Base-by-base conservation (phyloP, 1,140 invertebrate species). In the Olivierus martensii region DNA sequence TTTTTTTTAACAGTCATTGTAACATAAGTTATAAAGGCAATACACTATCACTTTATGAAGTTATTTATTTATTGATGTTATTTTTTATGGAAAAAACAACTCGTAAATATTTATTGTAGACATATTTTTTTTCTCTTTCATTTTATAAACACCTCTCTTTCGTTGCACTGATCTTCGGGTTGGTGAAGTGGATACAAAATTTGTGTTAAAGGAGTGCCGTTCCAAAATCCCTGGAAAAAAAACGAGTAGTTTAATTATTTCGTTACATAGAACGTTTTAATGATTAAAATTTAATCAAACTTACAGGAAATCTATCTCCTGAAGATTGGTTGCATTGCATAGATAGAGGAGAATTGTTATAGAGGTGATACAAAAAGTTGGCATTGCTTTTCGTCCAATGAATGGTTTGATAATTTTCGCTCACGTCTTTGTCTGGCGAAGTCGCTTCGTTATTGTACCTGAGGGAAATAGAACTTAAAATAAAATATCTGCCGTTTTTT, bases 301-400 rank as follows among this genome's bases (percentile, higher is more conserved):
- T 62, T 62, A 72, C 83, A 11, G 82, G 85, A 68, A 93, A 89
- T 61, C 89, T 73, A 47, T 76, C 75, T 12, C 91, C 91, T 61
- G 84, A 80, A 3, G 87, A 93, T 63, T 80, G 79, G 69, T 96
- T 96, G 66, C 93, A 97, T 65, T 95, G 90, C 87, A 95, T 92
- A 46, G 88, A 89, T 44, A 97, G 75, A 18, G 89, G 83, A 2
- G 89, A 80, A 58, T 82, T 78, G n/a, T 77, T 73, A 65, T 93
- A 96, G 12, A 94, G 75, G 49, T 80, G 75, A 22, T 80, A 71
- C 22, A 96, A 70, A 14, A 89, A 71, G 42, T 78, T 69, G 0
- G 79, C 73, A 18, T 83, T 77, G 39, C 87, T 72, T 46, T 80
- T 81, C 9, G 78, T 89, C 91, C 91, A 96, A 15, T 81, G 70